Percentiles rank a stretch among this genome's conserved stretches.
Evolutionary conservation across 2,113 vertebrate species (phyloP).

Genomic region (Corythoichthys haematopterus): DNA sequence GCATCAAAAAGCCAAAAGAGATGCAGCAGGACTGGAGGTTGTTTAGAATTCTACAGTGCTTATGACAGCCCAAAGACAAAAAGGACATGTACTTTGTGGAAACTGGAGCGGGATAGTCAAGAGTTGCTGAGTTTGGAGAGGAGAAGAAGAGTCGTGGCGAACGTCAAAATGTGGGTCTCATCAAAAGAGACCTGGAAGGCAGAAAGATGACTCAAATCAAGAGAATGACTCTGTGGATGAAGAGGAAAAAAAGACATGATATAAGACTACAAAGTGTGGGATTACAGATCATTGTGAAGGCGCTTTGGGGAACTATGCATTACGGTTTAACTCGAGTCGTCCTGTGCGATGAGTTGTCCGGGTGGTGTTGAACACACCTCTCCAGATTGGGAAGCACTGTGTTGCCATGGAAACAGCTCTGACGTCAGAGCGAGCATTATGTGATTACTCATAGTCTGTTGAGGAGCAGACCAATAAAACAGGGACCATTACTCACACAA

Average conservation of each 20-base stretch:
- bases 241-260: constrained; percentile 10
- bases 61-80: constrained; percentile 43
- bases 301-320: constrained; percentile 34
- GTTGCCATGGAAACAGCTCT: constrained; percentile 65
- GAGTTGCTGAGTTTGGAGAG: constrained; percentile 37
- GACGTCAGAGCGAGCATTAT: constrained; percentile 72
- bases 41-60: constrained; percentile 41
- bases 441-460: constrained; percentile 74
- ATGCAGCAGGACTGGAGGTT: constrained; percentile 33
- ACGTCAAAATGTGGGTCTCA: constrained; percentile 34
- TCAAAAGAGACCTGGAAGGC: constrained; percentile 43
- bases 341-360: constrained; percentile 47
- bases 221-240: constrained; percentile 17
- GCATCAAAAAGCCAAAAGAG: constrained; percentile 34
- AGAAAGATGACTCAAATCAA: constrained; percentile 41
- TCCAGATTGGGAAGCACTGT: constrained; percentile 61
- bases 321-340: constrained; percentile 35
- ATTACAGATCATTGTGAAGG: constrained; percentile 18
- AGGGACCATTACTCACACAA: constrained; percentile 69
- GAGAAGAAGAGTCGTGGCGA: constrained; percentile 19
- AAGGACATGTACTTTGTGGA: constrained; percentile 49
- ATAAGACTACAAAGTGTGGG: constrained; percentile 26
- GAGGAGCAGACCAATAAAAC: constrained; percentile 71
- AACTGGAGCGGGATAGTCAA: constrained; percentile 45
- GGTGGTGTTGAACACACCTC: constrained; percentile 44